A percentile compares a stretch with the other conserved stretches of the same genome.
These are phyloP conservation scores for Tiliacea citrago DNA, from an alignment of 2,888 invertebrate genomes.

Conservation along the genomic window DNA sequence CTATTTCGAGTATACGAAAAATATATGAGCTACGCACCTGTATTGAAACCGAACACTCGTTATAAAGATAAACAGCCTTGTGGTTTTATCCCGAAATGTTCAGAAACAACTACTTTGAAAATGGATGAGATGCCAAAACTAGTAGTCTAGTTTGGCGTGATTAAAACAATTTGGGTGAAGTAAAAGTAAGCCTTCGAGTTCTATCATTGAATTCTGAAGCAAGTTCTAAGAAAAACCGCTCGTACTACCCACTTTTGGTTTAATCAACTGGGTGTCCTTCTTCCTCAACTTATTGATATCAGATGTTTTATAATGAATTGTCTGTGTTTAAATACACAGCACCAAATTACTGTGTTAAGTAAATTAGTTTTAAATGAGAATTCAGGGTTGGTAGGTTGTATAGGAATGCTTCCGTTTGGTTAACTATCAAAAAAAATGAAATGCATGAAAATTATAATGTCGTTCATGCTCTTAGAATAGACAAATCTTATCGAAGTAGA, in stretches of 20 bases:
- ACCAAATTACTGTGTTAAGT: constrained; percentile 3
- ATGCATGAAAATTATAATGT: not conserved
- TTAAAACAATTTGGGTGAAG: constrained; percentile 53
- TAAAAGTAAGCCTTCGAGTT: constrained; percentile 21
- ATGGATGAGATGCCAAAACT: constrained; percentile 58
- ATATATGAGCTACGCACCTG: constrained; percentile 48
- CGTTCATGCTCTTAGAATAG: not conserved
- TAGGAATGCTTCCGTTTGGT: not conserved
- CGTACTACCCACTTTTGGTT: not conserved
- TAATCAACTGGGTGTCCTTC: constrained; percentile 8
- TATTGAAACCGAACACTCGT: constrained; percentile 60
- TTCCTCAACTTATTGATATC: constrained; percentile 22
- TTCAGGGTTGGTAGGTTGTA: not conserved
- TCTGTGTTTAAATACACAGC: constrained; percentile 5
- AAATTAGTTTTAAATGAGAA: constrained; percentile 21
- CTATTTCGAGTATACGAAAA: constrained; percentile 34
- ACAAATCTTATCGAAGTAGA: not conserved
- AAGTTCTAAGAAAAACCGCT: constrained; percentile 32
- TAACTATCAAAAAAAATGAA: not conserved
- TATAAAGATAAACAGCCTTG: constrained; percentile 71
- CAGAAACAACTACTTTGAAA: constrained; percentile 51
- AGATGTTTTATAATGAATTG: constrained; percentile 16
- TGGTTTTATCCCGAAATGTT: constrained; percentile 66
- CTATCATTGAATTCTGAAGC: constrained; percentile 16
- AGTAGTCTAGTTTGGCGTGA: constrained; percentile 50